Conservation (phyloP, 2,888 invertebrate species). For the Monochamus alternatus region DNA sequence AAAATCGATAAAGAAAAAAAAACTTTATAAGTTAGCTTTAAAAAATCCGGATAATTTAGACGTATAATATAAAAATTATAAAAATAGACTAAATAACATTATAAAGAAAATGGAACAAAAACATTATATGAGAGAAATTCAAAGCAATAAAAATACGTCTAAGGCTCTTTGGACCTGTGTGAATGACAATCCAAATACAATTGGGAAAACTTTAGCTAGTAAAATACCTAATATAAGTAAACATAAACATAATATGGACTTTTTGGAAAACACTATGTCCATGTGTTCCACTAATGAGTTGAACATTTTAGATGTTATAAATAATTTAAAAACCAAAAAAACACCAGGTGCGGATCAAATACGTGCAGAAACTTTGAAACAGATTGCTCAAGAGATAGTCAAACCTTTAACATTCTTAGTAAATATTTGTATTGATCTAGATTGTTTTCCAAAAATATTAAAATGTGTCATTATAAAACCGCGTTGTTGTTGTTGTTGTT, state of each 20-base stretch:
- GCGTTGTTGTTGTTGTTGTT: too few species aligned
- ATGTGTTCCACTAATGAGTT: conserved; percentile 13
- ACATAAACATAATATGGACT: background rate
- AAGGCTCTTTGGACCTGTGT: too few species aligned
- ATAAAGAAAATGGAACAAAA: conserved; percentile 4
- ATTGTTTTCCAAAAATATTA: too few species aligned
- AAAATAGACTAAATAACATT: background rate
- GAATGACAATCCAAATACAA: too few species aligned
- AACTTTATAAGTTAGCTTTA: too few species aligned
- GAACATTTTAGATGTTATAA: conserved; percentile 7
- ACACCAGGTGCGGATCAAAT: too few species aligned
- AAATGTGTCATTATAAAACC: conserved; percentile 6
- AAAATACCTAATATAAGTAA: background rate
- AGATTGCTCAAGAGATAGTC: too few species aligned
- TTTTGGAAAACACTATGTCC: conserved; percentile 9
- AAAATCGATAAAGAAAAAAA: too few species aligned
- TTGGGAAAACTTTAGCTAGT: too few species aligned
- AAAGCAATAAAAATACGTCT: conserved; percentile 1
- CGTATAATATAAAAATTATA: background rate
- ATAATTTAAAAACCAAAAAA: background rate
- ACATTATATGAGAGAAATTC: conserved; percentile 3
- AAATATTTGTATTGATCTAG: too few species aligned
- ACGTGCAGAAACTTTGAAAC: too few species aligned
- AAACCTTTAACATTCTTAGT: too few species aligned
- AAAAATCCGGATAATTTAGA: conserved; percentile 15